Conservation (phyloP, 1,140 invertebrate species). For the Cherax quadricarinatus region DNA sequence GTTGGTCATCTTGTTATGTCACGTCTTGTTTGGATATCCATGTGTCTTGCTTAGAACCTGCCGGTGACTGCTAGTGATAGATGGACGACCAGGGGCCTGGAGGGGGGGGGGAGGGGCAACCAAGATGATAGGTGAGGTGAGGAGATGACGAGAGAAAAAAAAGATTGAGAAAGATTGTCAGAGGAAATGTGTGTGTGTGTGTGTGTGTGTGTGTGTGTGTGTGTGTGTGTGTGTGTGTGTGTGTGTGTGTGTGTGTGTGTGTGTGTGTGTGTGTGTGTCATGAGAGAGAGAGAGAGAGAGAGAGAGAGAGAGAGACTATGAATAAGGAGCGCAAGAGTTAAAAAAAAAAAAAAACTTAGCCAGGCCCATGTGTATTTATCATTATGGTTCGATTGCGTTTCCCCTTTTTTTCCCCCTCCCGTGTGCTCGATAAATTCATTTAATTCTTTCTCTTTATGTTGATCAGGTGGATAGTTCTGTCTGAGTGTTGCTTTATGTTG, state of each 20-base stretch:
- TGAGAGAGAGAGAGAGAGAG: background rate
- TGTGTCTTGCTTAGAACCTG: slow-evolving; percentile 60
- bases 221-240: too few species aligned
- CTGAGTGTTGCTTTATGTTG: slow-evolving; percentile 25
- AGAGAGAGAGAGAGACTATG: background rate
- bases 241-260: too few species aligned
- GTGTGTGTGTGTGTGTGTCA: too few species aligned
- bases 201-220: too few species aligned
- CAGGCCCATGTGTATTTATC: slow-evolving; percentile 54
- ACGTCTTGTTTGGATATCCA: slow-evolving; percentile 28
- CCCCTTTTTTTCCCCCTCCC: slow-evolving; percentile 10
- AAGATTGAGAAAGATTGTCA: too few species aligned
- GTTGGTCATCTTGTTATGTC: slow-evolving; percentile 27
- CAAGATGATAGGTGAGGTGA: background rate
- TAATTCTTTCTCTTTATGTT: slow-evolving; percentile 63
- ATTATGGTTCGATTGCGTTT: slow-evolving; percentile 62
- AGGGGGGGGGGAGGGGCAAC: background rate
- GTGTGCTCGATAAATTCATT: slow-evolving; percentile 65
- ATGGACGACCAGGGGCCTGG: background rate
- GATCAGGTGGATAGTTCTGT: slow-evolving; percentile 55
- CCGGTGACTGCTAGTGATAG: background rate
- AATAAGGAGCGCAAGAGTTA: background rate
- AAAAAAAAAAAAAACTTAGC: slow-evolving; percentile 26
- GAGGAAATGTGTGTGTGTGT: too few species aligned
- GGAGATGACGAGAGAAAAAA: background rate